Conservation (phyloP, 2,113 vertebrate species). For the Phaethornis superciliosus region DNA sequence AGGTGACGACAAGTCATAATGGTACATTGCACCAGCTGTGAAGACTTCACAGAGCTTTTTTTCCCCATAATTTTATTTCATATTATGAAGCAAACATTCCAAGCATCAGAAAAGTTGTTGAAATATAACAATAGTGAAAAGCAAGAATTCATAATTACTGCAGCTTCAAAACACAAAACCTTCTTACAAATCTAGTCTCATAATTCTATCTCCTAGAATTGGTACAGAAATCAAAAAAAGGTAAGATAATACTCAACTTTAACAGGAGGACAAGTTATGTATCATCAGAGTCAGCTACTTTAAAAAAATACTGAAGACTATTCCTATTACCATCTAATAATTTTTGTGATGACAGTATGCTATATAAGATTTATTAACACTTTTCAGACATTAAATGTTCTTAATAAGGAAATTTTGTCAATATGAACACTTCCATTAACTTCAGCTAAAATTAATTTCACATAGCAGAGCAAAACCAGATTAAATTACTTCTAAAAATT, state of each 20-base stretch:
- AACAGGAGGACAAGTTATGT: background rate
- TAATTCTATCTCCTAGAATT: background rate
- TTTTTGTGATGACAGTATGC: background rate
- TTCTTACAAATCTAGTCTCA: background rate
- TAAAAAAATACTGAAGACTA: background rate
- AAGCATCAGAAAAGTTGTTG: slow-evolving; percentile 64
- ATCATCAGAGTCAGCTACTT: background rate
- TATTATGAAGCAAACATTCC: slow-evolving; percentile 42
- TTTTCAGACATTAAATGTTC: background rate
- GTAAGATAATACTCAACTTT: rapidly evolving
- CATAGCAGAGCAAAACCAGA: background rate
- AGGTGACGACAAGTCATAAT: slow-evolving; percentile 59
- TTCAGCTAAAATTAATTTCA: background rate
- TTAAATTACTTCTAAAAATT: background rate
- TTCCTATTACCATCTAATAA: background rate
- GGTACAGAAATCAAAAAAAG: background rate
- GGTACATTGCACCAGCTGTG: slow-evolving; percentile 38
- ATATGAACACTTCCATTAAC: background rate
- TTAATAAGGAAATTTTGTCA: background rate
- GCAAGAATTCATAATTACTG: slow-evolving; percentile 42
- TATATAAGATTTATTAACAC: background rate
- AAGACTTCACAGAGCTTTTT: slow-evolving; percentile 43
- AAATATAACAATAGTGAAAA: slow-evolving; percentile 63
- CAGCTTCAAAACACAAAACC: background rate
- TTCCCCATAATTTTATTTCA: slow-evolving; percentile 8